A percentile compares a stretch with the other conserved stretches of the same genome.
Evolutionary conservation across 2,888 invertebrate genomes (phyloP).

Genomic region (Arctia plantaginis): DNA sequence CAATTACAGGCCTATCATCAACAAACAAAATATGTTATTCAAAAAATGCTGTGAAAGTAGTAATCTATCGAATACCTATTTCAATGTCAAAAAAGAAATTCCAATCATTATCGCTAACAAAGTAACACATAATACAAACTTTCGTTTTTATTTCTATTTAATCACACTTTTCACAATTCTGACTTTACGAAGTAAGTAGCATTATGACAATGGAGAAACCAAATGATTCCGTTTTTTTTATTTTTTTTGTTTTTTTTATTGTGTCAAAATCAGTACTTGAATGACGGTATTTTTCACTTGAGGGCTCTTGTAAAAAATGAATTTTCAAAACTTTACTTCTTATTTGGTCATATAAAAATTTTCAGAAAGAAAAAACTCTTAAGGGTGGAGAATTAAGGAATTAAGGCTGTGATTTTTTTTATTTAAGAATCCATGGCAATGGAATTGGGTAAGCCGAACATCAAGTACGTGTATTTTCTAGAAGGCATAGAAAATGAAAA

Average conservation of each 20-base stretch:
- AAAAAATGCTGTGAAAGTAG: not conserved
- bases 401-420: too few relatives aligned
- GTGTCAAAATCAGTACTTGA: too few relatives aligned
- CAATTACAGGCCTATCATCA: not conserved
- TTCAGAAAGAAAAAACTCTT: not conserved
- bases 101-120: not conserved
- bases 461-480: too few relatives aligned
- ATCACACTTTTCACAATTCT: not conserved
- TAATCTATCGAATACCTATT: not conserved
- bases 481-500: too few relatives aligned
- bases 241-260: too few relatives aligned
- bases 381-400: too few relatives aligned
- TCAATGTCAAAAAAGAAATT: not conserved
- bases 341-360: not conserved
- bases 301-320: too few relatives aligned
- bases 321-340: too few relatives aligned
- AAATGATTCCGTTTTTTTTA: too few relatives aligned
- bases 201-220: not conserved
- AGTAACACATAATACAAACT: not conserved
- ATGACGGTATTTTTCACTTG: too few relatives aligned
- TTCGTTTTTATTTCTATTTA: not conserved
- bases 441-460: too few relatives aligned
- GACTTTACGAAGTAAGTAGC: not conserved
- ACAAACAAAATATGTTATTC: not conserved
- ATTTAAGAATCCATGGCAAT: too few relatives aligned